These are phyloP conservation scores for Caerostris darwini DNA, from an alignment of 1,140 invertebrate genomes.

Conservation along the genomic window DNA sequence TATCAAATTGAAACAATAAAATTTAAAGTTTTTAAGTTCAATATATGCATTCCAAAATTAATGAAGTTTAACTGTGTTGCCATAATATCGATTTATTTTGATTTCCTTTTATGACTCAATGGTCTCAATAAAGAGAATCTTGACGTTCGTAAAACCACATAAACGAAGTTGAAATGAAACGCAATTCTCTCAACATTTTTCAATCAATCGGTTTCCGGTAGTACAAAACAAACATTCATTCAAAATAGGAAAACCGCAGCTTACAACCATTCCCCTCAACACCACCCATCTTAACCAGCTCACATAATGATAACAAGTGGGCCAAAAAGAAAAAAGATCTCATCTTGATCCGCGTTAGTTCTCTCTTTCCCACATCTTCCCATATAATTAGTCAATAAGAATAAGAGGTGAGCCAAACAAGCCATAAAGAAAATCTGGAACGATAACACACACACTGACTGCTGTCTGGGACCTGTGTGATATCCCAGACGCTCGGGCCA, in stretches of 20 bases:
- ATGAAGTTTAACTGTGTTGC: too few species aligned
- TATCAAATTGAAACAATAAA: too few species aligned
- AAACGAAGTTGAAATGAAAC: too few species aligned
- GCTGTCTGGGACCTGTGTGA: not conserved
- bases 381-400: conserved; percentile 9
- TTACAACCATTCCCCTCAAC: not conserved
- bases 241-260: not conserved
- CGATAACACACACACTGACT: not conserved
- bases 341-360: not conserved
- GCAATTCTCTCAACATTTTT: too few species aligned
- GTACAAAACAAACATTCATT: not conserved
- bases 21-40: too few species aligned
- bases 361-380: not conserved
- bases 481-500: not conserved
- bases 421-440: conserved; percentile 13
- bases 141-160: too few species aligned
- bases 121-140: too few species aligned
- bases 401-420: not conserved
- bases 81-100: too few species aligned
- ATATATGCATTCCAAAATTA: too few species aligned
- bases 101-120: too few species aligned
- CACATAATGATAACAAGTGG: conserved; percentile 10
- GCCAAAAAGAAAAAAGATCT: not conserved
- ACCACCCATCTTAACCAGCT: not conserved
- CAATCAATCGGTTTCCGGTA: not conserved